Conservation (phyloP, 2,888 invertebrate genomes). For the Cantharis rufa region DNA sequence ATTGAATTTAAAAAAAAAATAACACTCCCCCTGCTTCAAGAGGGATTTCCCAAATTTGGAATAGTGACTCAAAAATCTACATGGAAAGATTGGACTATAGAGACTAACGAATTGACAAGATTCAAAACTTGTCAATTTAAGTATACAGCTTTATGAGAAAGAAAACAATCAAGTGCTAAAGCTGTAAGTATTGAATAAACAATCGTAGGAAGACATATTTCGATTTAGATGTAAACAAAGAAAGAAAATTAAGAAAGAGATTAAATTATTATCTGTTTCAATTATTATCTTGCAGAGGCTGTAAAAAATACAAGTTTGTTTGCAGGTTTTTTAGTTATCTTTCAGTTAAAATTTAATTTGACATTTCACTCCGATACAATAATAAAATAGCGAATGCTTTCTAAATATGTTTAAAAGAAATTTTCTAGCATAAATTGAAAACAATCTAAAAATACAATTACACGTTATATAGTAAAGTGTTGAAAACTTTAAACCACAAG, state of each 20-base stretch:
- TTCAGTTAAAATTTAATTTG: neutral
- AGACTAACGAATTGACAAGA: too few relatives aligned
- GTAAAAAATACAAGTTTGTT: neutral
- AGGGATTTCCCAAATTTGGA: too few relatives aligned
- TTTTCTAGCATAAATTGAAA: neutral
- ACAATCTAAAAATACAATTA: neutral
- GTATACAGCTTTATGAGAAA: too few relatives aligned
- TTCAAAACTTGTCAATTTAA: too few relatives aligned
- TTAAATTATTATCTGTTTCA: too few relatives aligned
- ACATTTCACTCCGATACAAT: neutral
- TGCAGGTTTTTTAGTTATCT: neutral
- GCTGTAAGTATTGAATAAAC: too few relatives aligned
- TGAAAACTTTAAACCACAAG: neutral
- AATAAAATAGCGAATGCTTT: neutral
- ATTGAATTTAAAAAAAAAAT: too few relatives aligned
- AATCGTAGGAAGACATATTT: neutral
- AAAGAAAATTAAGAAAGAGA: too few relatives aligned
- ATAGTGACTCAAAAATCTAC: too few relatives aligned
- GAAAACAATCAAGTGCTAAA: too few relatives aligned
- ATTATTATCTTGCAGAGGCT: neutral
- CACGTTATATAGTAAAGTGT: neutral
- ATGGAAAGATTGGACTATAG: too few relatives aligned
- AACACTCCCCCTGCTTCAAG: too few relatives aligned
- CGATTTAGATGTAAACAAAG: neutral
- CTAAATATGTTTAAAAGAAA: neutral